A percentile compares a stretch with the other conserved stretches of the same genome.
Evolutionary conservation across 2,797 vertebrate genomes (phyloP).

Genomic region (Mastacembelus armatus): DNA sequence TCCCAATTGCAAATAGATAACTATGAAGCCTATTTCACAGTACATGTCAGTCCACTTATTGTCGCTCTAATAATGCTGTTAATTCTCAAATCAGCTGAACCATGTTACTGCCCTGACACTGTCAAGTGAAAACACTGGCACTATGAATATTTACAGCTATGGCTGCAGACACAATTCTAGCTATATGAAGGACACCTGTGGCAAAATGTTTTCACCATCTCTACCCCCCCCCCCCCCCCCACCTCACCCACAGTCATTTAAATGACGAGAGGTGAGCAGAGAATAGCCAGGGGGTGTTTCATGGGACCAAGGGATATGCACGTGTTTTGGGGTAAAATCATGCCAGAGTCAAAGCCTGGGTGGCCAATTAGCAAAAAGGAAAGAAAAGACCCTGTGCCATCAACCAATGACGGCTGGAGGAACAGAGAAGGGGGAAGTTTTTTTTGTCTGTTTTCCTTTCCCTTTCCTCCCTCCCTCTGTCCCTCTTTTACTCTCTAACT

Average conservation of each 20-base stretch:
- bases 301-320: constrained; percentile 65
- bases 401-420: constrained; percentile 72
- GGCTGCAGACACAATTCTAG: constrained; percentile 4
- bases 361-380: constrained; percentile 86
- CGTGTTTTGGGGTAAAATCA: constrained; percentile 73
- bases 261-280: constrained; percentile 71
- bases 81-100: neutral
- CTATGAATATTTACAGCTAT: constrained; percentile 4
- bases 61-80: neutral
- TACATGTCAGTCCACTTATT: neutral
- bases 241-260: constrained; percentile 48
- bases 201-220: constrained; percentile 32
- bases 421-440: constrained; percentile 62
- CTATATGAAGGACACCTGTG: no score
- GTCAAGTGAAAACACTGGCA: neutral
- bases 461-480: constrained; percentile 68
- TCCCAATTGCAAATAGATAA: neutral
- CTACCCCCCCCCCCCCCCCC: no score
- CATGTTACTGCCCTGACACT: neutral
- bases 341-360: constrained; percentile 83
- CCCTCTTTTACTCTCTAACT: constrained; percentile 78
- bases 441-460: constrained; percentile 67
- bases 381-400: constrained; percentile 81
- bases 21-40: neutral
- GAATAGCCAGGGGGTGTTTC: constrained; percentile 61